Percentiles rank a stretch among this genome's conserved stretches.
Conservation (phyloP, 2,113 vertebrate species). For the Perognathus longimembris region DNA sequence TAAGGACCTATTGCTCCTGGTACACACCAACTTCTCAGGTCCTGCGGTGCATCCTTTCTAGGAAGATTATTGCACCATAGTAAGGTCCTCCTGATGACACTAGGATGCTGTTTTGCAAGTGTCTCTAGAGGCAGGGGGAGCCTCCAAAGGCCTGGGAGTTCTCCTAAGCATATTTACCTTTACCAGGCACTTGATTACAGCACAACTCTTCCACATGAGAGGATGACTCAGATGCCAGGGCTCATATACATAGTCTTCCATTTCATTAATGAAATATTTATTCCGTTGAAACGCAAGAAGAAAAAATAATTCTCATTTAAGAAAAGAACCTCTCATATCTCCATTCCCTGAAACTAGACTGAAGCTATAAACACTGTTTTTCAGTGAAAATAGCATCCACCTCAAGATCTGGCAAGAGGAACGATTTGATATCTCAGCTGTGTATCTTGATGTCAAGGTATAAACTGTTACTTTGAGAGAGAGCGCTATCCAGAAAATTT, state of each 20-base stretch:
- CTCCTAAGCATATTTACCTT: neutral
- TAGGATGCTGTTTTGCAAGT: neutral
- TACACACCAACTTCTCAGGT: too few relatives aligned
- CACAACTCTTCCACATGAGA: neutral
- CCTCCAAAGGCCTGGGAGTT: neutral
- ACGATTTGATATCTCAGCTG: neutral
- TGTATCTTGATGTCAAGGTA: neutral
- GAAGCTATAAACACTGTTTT: neutral
- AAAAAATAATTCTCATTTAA: constrained; percentile 2
- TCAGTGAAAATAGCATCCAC: neutral
- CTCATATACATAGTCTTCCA: neutral
- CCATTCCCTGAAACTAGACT: neutral
- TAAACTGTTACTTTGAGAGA: constrained; percentile 13
- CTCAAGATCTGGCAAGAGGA: neutral
- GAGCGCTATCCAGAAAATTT: neutral
- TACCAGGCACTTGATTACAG: neutral
- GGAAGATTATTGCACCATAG: neutral
- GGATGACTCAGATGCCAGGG: constrained; percentile 32
- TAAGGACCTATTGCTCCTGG: too few relatives aligned
- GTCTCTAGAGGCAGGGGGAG: neutral
- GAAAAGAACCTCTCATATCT: neutral
- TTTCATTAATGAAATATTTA: constrained; percentile 45
- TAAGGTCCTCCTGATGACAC: neutral
- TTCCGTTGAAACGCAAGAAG: constrained; percentile 5
- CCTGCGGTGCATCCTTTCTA: too few relatives aligned